Conservation (phyloP, 2,888 invertebrate genomes). For the Drosophila cognata region DNA sequence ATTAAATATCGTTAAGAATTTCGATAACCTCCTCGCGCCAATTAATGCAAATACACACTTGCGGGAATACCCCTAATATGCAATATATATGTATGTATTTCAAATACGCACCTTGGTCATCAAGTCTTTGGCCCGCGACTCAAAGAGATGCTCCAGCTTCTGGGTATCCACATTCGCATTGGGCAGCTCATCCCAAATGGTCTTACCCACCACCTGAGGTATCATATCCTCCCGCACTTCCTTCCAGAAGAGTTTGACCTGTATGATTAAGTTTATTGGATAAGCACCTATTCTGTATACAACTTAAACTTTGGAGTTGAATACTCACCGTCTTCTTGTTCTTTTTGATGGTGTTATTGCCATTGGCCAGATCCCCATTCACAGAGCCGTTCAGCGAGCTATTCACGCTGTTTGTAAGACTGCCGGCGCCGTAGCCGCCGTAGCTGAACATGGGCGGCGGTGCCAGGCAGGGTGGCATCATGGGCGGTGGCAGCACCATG, state of each 20-base stretch:
- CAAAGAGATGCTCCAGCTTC: conserved; percentile 98
- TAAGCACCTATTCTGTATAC: not conserved
- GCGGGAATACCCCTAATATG: not conserved
- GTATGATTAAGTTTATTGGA: not conserved
- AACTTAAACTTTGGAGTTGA: not conserved
- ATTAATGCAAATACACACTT: conserved; percentile 9
- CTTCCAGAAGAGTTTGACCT: conserved; percentile 97
- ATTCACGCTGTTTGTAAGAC: conserved; percentile 81
- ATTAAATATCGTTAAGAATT: conserved; percentile 27
- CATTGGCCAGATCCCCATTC: conserved; percentile 80
- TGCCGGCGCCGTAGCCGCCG: conserved; percentile 76
- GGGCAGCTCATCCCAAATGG: conserved; percentile 96
- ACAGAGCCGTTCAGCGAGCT: conserved; percentile 83
- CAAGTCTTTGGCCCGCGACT: conserved; percentile 97
- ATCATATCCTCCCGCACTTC: conserved; percentile 91
- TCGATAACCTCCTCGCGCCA: conserved; percentile 42
- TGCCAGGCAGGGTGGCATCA: conserved; percentile 84
- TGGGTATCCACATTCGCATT: conserved; percentile 95
- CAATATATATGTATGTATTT: too few species aligned
- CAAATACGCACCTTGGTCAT: conserved; percentile 92
- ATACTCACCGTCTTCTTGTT: conserved; percentile 94
- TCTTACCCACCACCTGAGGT: conserved; percentile 88
- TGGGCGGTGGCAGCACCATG: conserved; percentile 86
- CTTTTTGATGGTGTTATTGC: conserved; percentile 88
- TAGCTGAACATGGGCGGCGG: conserved; percentile 86